Evolutionary conservation across 2,888 invertebrate species (phyloP), one percentile per base, ranked within the genome.

Genomic region (Eurytoma californica): DNA sequence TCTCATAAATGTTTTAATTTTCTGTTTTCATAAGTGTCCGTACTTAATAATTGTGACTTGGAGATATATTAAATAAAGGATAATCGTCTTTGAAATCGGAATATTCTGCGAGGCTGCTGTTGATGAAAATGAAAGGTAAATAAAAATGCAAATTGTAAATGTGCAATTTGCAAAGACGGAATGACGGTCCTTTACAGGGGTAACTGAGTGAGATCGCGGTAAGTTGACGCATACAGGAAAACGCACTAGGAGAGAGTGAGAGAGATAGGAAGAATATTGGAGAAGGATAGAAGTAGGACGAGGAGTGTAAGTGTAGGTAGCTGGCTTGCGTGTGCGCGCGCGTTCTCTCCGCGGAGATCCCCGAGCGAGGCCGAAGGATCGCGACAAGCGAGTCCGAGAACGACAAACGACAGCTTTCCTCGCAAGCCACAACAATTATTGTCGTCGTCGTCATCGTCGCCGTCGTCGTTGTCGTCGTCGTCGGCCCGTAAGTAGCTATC

Each of bases 351-450:
- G 69, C 84, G 86, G 87, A 89, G 89, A 88, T 87, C 85, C 83
- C 88, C 89, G 88, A 89, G 86, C 85, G 82, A 84, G 86, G 86
- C 87, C 89, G 89, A 89, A 85, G 87, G 87, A 88, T 89, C 88
- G 89, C 89, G 89, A 89, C 87, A 88, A 87, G 86, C 88, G 70
- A 79, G 72, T 53, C 61, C 65, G 61, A 49, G 65, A 72, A 55
- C 61, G 61, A 55, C 49, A 57, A 47, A 51, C 47, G 61, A 65
- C 53, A 69, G 70, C 66, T 69, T 53, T 79, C 65, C 79, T 66
- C 74, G 14, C 73, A 75, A 79, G 55, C 61, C 73, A 55, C 79
- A 69, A 75, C 69, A 63, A 76, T 53, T n/a, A n/a, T 53, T 61
- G 28, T 72, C 72, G 77, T 65, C 77, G 65, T 61, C 61, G 24